Percentiles rank a stretch among this genome's conserved stretches.
Conservation (phyloP, 2,113 vertebrate genomes). For the Corapipo altera region DNA sequence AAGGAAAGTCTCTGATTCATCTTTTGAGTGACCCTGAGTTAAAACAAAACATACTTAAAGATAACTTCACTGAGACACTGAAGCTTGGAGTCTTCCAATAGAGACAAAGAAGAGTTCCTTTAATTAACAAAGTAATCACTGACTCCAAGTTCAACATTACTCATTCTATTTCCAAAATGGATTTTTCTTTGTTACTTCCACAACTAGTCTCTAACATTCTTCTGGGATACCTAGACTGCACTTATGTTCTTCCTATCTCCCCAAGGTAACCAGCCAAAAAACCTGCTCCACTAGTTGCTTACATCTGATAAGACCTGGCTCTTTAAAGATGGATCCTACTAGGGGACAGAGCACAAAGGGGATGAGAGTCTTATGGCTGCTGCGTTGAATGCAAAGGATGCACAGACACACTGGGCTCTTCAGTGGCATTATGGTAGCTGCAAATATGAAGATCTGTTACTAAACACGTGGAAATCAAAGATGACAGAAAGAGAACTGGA, state of each 20-base stretch:
- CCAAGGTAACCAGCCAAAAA: background rate
- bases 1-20: background rate
- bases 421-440: accelerated
- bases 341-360: background rate
- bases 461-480: background rate
- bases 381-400: background rate
- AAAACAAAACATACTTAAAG: background rate
- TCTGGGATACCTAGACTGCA: background rate
- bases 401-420: background rate
- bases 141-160: background rate
- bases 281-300: background rate
- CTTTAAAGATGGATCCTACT: background rate
- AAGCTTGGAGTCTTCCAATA: background rate
- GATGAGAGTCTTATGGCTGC: background rate
- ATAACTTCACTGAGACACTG: background rate
- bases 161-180: background rate
- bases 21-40: background rate
- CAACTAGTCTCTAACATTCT: background rate
- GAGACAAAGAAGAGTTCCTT: background rate
- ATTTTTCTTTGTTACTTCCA: background rate
- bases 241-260: background rate
- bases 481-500: background rate
- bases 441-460: background rate
- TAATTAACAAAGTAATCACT: background rate
- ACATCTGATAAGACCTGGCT: background rate